Percentiles rank a stretch among this genome's conserved stretches.
These are phyloP conservation scores for Boloria selene DNA, from an alignment of 2,888 invertebrate species.

Conservation along the genomic window DNA sequence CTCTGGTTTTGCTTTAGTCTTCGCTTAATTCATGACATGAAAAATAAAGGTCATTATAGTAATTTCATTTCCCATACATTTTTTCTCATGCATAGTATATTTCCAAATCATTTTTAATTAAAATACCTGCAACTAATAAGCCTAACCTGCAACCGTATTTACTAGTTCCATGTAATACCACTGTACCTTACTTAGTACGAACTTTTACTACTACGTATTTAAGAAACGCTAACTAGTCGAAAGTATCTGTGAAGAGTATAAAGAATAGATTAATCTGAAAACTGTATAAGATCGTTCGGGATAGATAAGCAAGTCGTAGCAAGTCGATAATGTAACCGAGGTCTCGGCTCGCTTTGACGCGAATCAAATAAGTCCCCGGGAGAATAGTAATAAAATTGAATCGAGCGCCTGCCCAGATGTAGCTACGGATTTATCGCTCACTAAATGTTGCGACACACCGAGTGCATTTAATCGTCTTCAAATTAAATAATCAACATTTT, in stretches of 20 bases:
- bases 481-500: background rate
- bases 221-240: background rate
- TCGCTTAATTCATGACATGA: no score
- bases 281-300: constrained; percentile 26
- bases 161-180: no score
- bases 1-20: no score
- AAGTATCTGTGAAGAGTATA: background rate
- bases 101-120: no score
- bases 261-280: constrained; percentile 8
- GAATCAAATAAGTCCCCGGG: constrained; percentile 78
- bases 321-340: constrained; percentile 70
- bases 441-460: constrained; percentile 50
- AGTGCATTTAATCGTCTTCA: constrained; percentile 26
- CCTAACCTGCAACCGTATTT: no score
- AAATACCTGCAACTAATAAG: no score
- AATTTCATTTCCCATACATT: no score
- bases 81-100: no score
- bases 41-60: no score
- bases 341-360: constrained; percentile 71
- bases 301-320: constrained; percentile 53
- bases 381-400: constrained; percentile 82
- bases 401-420: constrained; percentile 77
- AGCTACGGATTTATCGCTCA: constrained; percentile 77
- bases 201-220: background rate
- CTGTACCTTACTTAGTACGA: no score